These are phyloP conservation scores for Catostylus mosaicus DNA, from an alignment of 30 jellyfish, hydroid and myxozoan genomes.

Conservation along the genomic window DNA sequence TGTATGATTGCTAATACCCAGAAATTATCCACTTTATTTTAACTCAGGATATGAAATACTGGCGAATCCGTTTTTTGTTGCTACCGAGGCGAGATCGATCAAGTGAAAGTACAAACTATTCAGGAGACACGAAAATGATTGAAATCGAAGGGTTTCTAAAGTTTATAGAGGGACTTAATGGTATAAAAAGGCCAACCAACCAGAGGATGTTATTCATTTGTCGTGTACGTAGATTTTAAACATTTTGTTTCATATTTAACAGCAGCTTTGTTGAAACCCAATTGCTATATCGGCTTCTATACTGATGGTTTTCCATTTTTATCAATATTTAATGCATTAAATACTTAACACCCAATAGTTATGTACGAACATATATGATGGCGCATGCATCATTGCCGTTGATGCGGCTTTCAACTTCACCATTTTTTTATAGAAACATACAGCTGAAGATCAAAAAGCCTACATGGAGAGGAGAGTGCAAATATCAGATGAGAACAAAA, in stretches of 20 bases:
- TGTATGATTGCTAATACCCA: neutral
- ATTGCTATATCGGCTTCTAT: neutral
- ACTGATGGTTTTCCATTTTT: neutral
- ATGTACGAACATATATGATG: too few species aligned
- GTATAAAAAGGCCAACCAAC: constrained; percentile 67
- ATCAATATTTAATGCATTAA: neutral
- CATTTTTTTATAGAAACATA: constrained; percentile 28
- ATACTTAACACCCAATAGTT: too few species aligned
- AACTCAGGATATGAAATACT: constrained; percentile 76
- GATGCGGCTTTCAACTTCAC: too few species aligned
- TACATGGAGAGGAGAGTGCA: constrained; percentile 57
- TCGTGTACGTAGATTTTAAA: constrained; percentile 71
- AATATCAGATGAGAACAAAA: constrained; percentile 30
- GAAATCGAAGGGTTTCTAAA: constrained; percentile 88
- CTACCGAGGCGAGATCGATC: constrained; percentile 75
- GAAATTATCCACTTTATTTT: neutral
- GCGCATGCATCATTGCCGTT: too few species aligned
- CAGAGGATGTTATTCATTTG: constrained; percentile 73
- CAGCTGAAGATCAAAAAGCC: constrained; percentile 57
- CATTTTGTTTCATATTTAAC: neutral
- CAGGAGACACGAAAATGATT: constrained; percentile 71
- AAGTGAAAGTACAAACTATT: constrained; percentile 28
- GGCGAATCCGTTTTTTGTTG: constrained; percentile 84
- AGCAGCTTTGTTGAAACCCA: too few species aligned
- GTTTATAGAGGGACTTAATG: constrained; percentile 80